These are phyloP conservation scores for Gryon sp. DNA, from an alignment of 1,140 invertebrate species.

Conservation along the genomic window DNA sequence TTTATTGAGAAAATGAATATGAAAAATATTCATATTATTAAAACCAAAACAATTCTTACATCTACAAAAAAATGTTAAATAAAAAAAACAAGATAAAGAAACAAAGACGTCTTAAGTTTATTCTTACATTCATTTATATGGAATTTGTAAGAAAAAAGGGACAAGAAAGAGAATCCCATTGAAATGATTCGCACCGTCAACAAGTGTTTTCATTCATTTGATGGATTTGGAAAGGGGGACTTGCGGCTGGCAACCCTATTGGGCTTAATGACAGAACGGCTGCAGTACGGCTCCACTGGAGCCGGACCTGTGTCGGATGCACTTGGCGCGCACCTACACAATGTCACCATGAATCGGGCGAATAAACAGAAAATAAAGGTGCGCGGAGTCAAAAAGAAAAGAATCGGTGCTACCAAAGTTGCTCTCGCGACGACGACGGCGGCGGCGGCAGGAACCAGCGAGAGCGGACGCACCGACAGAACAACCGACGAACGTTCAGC, in stretches of 20 bases:
- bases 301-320: conserved; percentile 7
- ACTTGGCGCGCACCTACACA: conserved; percentile 36
- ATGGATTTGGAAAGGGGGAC: conserved; percentile 1
- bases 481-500: conserved; percentile 68
- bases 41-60: too few species aligned
- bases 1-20: too few species aligned
- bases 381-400: conserved; percentile 44
- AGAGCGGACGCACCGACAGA: conserved; percentile 74
- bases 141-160: too few species aligned
- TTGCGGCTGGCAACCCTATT: conserved; percentile 1
- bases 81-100: too few species aligned
- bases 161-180: not conserved
- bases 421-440: conserved; percentile 26
- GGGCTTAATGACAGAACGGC: conserved; percentile 43
- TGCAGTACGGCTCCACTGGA: conserved; percentile 1
- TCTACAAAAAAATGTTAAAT: too few species aligned
- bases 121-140: not conserved
- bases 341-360: conserved; percentile 28
- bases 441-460: conserved; percentile 43
- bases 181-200: conserved; percentile 4
- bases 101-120: not conserved
- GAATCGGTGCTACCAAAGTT: conserved; percentile 57
- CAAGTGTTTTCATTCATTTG: conserved; percentile 12
- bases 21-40: too few species aligned
- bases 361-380: conserved; percentile 23